Evolutionary conservation across 2,888 invertebrate genomes (phyloP).

Genomic region (Plagiodera versicolora): DNA sequence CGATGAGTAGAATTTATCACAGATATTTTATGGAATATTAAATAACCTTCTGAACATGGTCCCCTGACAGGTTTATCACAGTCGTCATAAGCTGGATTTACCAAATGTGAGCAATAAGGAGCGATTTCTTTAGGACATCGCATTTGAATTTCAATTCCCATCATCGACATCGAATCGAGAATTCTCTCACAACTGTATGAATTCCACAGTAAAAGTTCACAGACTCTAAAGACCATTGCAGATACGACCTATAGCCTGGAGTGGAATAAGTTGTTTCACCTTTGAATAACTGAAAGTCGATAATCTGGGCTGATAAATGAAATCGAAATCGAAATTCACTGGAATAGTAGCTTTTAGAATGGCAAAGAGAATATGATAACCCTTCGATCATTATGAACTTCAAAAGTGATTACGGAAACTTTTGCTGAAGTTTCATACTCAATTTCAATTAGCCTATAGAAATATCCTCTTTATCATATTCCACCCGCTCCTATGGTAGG

Average conservation of each 20-base stretch:
- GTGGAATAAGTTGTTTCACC: not conserved
- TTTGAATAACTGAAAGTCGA: not conserved
- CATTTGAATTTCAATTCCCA: too few relatives aligned
- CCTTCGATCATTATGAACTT: not conserved
- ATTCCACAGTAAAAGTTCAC: slow-evolving; percentile 8
- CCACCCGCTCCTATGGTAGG: too few relatives aligned
- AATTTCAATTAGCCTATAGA: not conserved
- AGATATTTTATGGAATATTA: too few relatives aligned
- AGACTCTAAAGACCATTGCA: slow-evolving; percentile 10
- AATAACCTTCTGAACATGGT: too few relatives aligned
- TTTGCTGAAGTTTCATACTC: not conserved
- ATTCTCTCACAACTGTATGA: not conserved
- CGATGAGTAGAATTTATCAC: too few relatives aligned
- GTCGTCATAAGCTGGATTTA: too few relatives aligned
- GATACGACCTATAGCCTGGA: slow-evolving; percentile 7
- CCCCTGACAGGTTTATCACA: too few relatives aligned
- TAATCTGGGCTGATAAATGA: not conserved
- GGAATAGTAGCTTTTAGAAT: not conserved
- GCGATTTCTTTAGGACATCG: too few relatives aligned
- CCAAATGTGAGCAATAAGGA: too few relatives aligned
- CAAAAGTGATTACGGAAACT: not conserved
- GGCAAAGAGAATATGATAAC: not conserved
- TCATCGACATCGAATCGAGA: too few relatives aligned
- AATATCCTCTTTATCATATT: too few relatives aligned
- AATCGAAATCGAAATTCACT: not conserved